These are phyloP conservation scores for Polypterus senegalus DNA, from an alignment of 2,113 vertebrate genomes.

Conservation along the genomic window DNA sequence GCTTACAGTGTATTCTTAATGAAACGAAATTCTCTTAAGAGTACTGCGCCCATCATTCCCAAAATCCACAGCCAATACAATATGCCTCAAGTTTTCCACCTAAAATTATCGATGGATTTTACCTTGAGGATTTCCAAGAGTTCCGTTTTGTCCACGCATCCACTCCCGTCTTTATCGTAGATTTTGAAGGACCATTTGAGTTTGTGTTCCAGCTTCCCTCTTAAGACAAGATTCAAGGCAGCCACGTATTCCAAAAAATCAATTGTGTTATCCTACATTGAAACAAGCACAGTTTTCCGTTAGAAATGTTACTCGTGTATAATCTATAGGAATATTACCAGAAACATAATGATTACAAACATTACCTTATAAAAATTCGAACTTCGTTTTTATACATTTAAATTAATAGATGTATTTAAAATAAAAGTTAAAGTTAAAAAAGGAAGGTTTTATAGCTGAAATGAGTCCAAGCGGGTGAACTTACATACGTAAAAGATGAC, in stretches of 20 bases:
- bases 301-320: not conserved
- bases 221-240: slow-evolving; percentile 48
- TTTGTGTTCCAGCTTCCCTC: slow-evolving; percentile 49
- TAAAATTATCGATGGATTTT: not conserved
- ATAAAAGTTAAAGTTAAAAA: too few relatives aligned
- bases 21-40: too few relatives aligned
- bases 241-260: slow-evolving; percentile 59
- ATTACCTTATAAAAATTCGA: too few relatives aligned
- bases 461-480: too few relatives aligned
- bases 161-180: slow-evolving; percentile 49
- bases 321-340: not conserved
- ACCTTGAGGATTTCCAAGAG: slow-evolving; percentile 45
- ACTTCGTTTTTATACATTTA: too few relatives aligned
- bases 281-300: not conserved
- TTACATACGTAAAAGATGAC: too few relatives aligned
- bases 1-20: too few relatives aligned
- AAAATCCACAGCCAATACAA: too few relatives aligned
- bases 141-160: slow-evolving; percentile 42
- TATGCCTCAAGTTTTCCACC: too few relatives aligned
- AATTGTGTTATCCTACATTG: slow-evolving; percentile 50
- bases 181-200: slow-evolving; percentile 57
- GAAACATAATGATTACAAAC: not conserved
- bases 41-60: too few relatives aligned
- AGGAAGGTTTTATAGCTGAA: too few relatives aligned
- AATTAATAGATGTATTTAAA: too few relatives aligned